Percentiles rank a stretch among this genome's conserved stretches.
Evolutionary conservation across 2,113 vertebrate species (phyloP).

Genomic region (Pontoporia blainvillei): DNA sequence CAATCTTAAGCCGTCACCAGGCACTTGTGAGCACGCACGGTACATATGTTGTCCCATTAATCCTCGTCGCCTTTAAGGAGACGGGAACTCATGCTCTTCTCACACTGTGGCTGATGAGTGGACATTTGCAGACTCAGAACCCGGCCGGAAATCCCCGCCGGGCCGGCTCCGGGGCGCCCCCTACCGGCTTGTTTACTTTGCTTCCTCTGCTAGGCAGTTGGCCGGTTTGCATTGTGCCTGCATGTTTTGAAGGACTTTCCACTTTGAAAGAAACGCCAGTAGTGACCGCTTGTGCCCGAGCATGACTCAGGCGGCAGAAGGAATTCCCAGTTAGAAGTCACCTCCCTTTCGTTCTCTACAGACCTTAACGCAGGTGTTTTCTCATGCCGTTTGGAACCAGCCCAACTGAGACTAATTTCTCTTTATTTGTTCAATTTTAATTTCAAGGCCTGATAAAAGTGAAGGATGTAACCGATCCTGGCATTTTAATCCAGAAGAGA

Average conservation of each 20-base stretch:
- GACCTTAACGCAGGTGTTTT: neutral
- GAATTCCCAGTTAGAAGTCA: neutral
- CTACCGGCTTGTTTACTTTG: accelerated
- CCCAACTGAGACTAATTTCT: neutral
- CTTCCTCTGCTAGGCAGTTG: neutral
- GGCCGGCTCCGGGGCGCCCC: too few relatives aligned
- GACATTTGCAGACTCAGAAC: accelerated
- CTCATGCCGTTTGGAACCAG: neutral
- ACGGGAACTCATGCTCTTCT: accelerated
- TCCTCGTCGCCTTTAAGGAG: accelerated
- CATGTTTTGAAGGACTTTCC: accelerated
- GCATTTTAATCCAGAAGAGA: conserved; percentile 80
- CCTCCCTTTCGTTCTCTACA: neutral
- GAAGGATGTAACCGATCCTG: conserved; percentile 80
- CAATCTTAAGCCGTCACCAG: accelerated
- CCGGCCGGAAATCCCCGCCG: accelerated
- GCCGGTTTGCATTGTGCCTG: accelerated
- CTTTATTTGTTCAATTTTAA: conserved; percentile 27
- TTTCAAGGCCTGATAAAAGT: conserved; percentile 79
- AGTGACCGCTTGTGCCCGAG: accelerated
- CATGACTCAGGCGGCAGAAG: accelerated
- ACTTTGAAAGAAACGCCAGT: neutral
- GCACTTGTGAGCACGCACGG: accelerated
- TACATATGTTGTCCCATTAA: accelerated
- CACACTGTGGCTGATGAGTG: accelerated